Base-by-base conservation (phyloP, 2,113 vertebrate genomes). In the Salvelinus sp. region DNA sequence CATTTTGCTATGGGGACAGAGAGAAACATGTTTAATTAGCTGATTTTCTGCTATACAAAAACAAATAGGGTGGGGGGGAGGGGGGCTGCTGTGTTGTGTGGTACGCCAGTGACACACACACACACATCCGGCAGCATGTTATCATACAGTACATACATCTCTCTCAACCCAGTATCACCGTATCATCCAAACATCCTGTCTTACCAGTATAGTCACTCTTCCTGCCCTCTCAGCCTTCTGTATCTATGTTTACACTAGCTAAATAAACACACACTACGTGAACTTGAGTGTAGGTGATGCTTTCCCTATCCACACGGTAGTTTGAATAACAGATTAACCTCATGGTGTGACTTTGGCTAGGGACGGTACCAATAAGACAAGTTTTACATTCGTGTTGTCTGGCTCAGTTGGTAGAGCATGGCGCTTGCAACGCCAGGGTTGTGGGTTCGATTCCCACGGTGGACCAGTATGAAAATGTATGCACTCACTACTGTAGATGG, bases 131-230 rank as follows among this genome's bases (percentile, higher is more conserved):
- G 6, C 62, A 23, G 62, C 62, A 28, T 27, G n/a, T 18, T 54
- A 54, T 54, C 50, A 54, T 54, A 54, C 48, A 14, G 48, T 54
- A 54, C 48, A 13, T 65, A n/a, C 62, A 28, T 14, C 13, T 66
- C 14, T 25, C 7, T 66, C 23, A 12, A 27, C 22, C 2, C 38
- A 22, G 4, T 75, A 22, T 50, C 14, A 57, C 82, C 73, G 2
- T 75, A n/a, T 50, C 14, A 57, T 82, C 75, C 81, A 91, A 89
- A 90, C 92, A 92, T 92, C 92, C 92, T 92, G 88, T 89, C 84
- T 87, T 84, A 79, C 86, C 85, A 70, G 72, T 78, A 63, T 20
- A 20, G 79, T 88, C 75, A 76, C 77, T 85, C 84, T 91, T 92
- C 91, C 91, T 92, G 92, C 92, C 90, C 73, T 50, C 82, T 80